Conservation (phyloP, 2,888 invertebrate species). For the Calliphora vomitoria region DNA sequence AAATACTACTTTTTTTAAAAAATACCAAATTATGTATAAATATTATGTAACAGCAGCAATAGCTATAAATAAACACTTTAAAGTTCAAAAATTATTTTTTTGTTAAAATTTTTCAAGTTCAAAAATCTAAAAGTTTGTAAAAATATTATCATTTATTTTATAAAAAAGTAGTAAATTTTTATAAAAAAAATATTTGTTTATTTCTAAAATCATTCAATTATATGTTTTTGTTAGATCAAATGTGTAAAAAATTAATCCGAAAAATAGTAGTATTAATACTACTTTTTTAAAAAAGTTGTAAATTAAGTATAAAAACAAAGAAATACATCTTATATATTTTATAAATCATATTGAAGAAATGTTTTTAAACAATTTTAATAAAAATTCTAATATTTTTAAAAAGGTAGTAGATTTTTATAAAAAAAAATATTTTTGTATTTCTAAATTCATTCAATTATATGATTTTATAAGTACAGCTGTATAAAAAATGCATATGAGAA, state of each 20-base stretch:
- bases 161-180: neutral
- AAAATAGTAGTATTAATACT: neutral
- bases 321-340: too few relatives aligned
- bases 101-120: too few relatives aligned
- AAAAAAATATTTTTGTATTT: neutral
- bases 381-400: neutral
- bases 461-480: neutral
- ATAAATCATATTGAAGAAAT: too few relatives aligned
- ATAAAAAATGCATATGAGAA: neutral
- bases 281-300: neutral
- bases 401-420: constrained; percentile 7
- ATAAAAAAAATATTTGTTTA: neutral
- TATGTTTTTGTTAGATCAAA: neutral
- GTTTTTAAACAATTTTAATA: neutral
- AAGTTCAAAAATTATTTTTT: too few relatives aligned
- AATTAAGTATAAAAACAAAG: neutral
- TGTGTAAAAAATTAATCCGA: neutral
- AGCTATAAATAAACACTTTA: too few relatives aligned
- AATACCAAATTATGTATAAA: too few relatives aligned
- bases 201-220: neutral
- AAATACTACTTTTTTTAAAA: too few relatives aligned
- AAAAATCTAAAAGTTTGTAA: too few relatives aligned
- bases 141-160: too few relatives aligned
- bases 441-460: neutral
- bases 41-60: too few relatives aligned